Conservation (phyloP, 2,888 invertebrate genomes). For the Hoplodrina ambigua region DNA sequence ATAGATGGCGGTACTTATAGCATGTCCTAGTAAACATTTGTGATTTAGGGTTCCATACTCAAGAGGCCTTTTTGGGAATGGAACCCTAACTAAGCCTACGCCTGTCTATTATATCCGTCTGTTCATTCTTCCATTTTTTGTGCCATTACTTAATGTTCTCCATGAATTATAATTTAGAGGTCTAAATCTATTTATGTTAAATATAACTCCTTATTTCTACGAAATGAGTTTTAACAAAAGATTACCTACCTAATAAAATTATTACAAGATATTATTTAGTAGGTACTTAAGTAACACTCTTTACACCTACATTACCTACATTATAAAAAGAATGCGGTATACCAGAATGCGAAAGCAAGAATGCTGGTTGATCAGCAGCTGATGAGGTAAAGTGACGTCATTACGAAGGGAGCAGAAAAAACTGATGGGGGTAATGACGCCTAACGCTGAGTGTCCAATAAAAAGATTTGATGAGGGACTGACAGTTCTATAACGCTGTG, state of each 20-base stretch:
- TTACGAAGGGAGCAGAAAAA: constrained; percentile 44
- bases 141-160: too few species aligned
- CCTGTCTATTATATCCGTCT: too few species aligned
- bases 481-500: constrained; percentile 18
- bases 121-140: too few species aligned
- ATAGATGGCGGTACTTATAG: constrained; percentile 19
- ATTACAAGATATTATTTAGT: too few species aligned
- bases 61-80: too few species aligned
- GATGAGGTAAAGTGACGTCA: constrained; percentile 45
- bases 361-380: constrained; percentile 14
- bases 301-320: neutral
- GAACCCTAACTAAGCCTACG: too few species aligned
- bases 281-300: neutral
- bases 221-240: too few species aligned
- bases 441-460: constrained; percentile 44
- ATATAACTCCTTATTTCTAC: too few species aligned
- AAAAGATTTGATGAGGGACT: constrained; percentile 49
- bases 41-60: neutral
- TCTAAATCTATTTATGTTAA: too few species aligned
- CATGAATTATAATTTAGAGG: too few species aligned
- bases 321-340: neutral
- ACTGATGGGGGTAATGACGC: constrained; percentile 43
- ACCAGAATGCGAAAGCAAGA: constrained; percentile 1
- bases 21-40: neutral
- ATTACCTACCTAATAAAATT: too few species aligned